Evolutionary conservation across 2,113 vertebrate species (phyloP), one percentile per base, ranked within the genome.

Genomic region (Speoplatyrhinus poulsoni): DNA sequence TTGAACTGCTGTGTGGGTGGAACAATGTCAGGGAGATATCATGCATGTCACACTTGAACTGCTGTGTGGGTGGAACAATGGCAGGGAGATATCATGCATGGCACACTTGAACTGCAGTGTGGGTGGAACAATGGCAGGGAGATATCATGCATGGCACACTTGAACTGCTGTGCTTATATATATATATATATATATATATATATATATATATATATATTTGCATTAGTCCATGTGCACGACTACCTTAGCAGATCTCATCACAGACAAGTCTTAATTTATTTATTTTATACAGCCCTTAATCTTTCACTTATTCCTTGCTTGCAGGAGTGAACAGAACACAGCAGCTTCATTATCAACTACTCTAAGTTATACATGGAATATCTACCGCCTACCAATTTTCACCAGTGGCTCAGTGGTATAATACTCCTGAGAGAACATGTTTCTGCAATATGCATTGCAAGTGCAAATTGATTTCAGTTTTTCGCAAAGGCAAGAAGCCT

Each of bases 381-480:
- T 13, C 6, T 11, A 11, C 46, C 53, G 33, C 65, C 17, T n/a
- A 6, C 17, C 56, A 68, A 9, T 69, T 77, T 76, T 70, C 61
- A 62, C 33, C 53, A 58, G 16, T n/a, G 54, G 65, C 17, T 26
- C 4, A 52, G 16, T 9, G 59, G 4, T 65, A 26, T 63, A 6
- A 41, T 41, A 70, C 49, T 58, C 60, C 26, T n/a, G 62, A 55
- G 54, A 7, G 16, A 63, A 19, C 46, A 11, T 10, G n/a, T 9
- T 62, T 15, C 26, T 26, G 36, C 36, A 41, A 0, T 15, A 12
- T 46, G 4, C 65, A 17, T 59, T 56, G 16, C 56, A 73, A 32
- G 50, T 62, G 59, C 36, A 60, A 77, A 78, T 15, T 70, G 62
- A 72, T 72, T 65, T 83, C 48, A 70, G 57, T 13, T 15, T 54